Evolutionary conservation across 2,888 invertebrate species (phyloP).

Genomic region (Spodoptera littoralis): DNA sequence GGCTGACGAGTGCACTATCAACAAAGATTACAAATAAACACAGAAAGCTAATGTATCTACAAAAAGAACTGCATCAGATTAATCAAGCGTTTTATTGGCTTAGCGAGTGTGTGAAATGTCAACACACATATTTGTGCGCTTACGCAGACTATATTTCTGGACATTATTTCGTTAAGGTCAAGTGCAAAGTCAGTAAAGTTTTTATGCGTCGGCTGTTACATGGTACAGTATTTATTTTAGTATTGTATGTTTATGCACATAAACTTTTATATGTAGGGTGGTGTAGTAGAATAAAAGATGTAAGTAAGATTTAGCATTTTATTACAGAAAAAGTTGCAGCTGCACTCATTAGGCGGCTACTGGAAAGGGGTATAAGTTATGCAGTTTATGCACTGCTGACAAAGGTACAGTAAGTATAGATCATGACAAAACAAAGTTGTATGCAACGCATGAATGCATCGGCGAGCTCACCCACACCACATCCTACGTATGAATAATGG

Average conservation of each 20-base stretch:
- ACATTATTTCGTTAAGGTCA: conserved; percentile 42
- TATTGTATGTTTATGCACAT: no score
- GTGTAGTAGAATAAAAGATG: no score
- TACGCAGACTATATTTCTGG: conserved; percentile 41
- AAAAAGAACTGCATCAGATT: conserved; percentile 38
- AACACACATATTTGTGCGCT: conserved; percentile 43
- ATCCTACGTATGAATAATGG: conserved; percentile 51
- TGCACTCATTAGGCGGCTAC: no score
- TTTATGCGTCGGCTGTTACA: conserved; percentile 18
- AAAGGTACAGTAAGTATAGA: background rate
- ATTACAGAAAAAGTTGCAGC: no score
- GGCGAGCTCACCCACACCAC: conserved; percentile 38
- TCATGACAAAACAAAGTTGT: conserved; percentile 21
- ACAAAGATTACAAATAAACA: conserved; percentile 41
- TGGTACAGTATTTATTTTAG: background rate
- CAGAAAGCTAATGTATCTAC: conserved; percentile 18
- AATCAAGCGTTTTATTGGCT: conserved; percentile 40
- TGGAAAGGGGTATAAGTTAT: no score
- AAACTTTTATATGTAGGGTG: no score
- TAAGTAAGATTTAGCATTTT: no score
- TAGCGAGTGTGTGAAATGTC: conserved; percentile 27
- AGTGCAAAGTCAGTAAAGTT: conserved; percentile 36
- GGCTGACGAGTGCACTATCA: conserved; percentile 30
- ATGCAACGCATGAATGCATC: conserved; percentile 38
- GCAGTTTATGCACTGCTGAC: no score